Percentiles rank a stretch among this genome's conserved stretches.
Evolutionary conservation across 2,888 invertebrate species (phyloP).

Genomic region (Chrysolina oricalcia): DNA sequence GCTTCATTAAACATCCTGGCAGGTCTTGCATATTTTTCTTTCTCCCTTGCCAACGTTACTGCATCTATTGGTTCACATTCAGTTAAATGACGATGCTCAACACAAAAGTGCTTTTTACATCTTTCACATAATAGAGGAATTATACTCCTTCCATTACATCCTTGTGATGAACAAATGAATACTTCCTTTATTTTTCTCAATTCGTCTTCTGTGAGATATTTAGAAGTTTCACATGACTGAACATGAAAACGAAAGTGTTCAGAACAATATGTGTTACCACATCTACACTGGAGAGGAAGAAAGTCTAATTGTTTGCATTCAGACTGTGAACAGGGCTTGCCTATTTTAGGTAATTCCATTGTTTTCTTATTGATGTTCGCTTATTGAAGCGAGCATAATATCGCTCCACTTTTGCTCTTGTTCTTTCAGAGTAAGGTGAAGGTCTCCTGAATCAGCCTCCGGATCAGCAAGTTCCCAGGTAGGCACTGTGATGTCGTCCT

Average conservation of each 20-base stretch:
- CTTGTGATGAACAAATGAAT: constrained; percentile 75
- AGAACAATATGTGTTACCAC: constrained; percentile 79
- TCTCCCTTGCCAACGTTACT: constrained; percentile 74
- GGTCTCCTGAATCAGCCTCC: constrained; percentile 93
- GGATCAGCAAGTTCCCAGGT: constrained; percentile 92
- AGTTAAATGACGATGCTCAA: constrained; percentile 76
- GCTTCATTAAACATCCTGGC: constrained; percentile 77
- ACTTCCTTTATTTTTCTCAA: constrained; percentile 63
- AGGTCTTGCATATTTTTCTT: constrained; percentile 77
- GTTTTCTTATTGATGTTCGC: constrained; percentile 72
- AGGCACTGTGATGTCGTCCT: constrained; percentile 90
- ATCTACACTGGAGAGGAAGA: constrained; percentile 80
- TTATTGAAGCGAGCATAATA: constrained; percentile 73
- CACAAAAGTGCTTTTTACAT: constrained; percentile 81
- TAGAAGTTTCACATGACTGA: constrained; percentile 72
- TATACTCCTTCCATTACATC: constrained; percentile 77
- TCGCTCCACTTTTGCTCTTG: constrained; percentile 83
- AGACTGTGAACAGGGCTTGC: constrained; percentile 77
- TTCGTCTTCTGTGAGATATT: constrained; percentile 55
- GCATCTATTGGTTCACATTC: constrained; percentile 69
- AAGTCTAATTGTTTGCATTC: constrained; percentile 83
- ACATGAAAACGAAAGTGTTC: constrained; percentile 78
- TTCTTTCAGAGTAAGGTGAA: constrained; percentile 91
- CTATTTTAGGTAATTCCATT: constrained; percentile 86
- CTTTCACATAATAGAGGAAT: constrained; percentile 79